These are phyloP conservation scores for Cyanoramphus novaezelandiae DNA, from an alignment of 2,113 vertebrate genomes.

Conservation along the genomic window DNA sequence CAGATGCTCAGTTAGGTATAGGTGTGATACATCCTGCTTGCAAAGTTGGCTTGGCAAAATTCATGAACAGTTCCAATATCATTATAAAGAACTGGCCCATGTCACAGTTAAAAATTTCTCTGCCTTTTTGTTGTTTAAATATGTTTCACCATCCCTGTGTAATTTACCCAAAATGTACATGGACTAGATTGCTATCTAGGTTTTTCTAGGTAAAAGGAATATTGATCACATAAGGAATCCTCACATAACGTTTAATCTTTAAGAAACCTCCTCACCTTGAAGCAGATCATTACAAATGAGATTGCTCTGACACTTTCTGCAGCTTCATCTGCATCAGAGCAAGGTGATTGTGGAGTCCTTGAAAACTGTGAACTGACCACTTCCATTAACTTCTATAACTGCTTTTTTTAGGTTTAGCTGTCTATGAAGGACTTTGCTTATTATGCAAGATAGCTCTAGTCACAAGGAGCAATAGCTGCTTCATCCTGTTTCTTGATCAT, in stretches of 20 bases:
- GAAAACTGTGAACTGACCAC: background rate
- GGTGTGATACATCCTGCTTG: background rate
- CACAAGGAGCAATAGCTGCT: background rate
- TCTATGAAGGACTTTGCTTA: background rate
- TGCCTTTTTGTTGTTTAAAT: background rate
- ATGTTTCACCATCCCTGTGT: background rate
- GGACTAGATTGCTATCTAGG: background rate
- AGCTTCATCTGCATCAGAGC: background rate
- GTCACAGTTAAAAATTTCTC: background rate
- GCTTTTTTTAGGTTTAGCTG: background rate
- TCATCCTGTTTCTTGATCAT: background rate
- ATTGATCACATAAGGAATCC: background rate
- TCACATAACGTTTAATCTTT: background rate
- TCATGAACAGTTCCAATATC: background rate
- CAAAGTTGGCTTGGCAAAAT: background rate
- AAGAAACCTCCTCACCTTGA: background rate
- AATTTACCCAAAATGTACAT: background rate
- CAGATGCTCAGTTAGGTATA: background rate
- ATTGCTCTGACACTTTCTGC: background rate
- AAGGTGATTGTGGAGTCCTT: constrained; percentile 25
- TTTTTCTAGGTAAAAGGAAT: background rate
- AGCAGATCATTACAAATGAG: background rate
- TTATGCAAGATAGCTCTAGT: background rate
- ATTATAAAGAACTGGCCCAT: background rate
- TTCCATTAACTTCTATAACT: constrained; percentile 7